phyloP scores from a whole-genome alignment of 1,140 invertebrate species.

The Plutomurus gul region DNA sequence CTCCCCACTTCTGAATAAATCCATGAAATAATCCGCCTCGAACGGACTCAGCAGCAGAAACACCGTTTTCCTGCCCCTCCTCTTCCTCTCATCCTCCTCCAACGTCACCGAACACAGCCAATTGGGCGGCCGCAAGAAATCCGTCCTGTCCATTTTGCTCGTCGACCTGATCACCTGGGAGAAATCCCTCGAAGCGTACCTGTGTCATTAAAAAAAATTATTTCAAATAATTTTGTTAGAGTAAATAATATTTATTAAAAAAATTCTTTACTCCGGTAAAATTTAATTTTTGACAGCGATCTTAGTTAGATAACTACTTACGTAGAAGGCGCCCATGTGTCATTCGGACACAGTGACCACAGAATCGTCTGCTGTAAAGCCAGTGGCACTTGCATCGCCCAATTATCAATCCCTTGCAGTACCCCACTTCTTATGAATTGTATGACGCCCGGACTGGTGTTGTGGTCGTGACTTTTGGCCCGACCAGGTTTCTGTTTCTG shows the following conservation, averaged over 20 bases:
- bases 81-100: background rate
- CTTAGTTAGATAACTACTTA: no score
- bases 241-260: background rate
- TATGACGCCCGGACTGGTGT: background rate
- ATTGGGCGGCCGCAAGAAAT: constrained; percentile 12
- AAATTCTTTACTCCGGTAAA: background rate
- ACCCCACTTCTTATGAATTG: background rate
- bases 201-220: no score
- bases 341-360: background rate
- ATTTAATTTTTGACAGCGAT: no score
- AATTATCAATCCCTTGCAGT: background rate
- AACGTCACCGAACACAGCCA: constrained; percentile 1
- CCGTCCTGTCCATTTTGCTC: background rate
- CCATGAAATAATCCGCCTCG: constrained; percentile 37
- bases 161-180: background rate
- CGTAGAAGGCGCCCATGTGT: no score
- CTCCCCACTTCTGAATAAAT: background rate
- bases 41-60: constrained; percentile 40
- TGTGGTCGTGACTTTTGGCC: background rate
- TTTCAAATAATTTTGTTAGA: no score
- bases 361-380: background rate
- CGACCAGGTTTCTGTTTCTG: constrained; percentile 9
- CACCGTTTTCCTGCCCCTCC: background rate
- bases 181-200: constrained; percentile 38
- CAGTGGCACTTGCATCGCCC: constrained; percentile 19